These are phyloP conservation scores for Pachyrhynchus sulphureomaculatus DNA, from an alignment of 1,140 invertebrate species.

Conservation along the genomic window DNA sequence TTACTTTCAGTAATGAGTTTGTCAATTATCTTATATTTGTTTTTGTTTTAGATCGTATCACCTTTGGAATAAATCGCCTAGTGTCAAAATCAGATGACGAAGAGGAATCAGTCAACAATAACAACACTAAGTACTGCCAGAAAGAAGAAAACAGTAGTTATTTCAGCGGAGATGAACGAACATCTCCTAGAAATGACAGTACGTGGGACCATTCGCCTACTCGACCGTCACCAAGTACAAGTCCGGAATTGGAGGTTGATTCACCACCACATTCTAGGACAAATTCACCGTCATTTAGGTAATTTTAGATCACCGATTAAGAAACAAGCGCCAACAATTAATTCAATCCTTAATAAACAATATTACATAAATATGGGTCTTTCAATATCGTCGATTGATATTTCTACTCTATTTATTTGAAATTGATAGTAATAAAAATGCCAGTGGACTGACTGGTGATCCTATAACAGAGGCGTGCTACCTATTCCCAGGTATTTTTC, in stretches of 20 bases:
- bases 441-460: too few species aligned
- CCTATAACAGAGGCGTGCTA: too few species aligned
- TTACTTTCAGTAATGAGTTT: too few species aligned
- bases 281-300: constrained; percentile 50
- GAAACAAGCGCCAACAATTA: not conserved
- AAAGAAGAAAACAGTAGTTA: constrained; percentile 37
- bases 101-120: constrained; percentile 53
- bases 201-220: constrained; percentile 52
- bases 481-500: too few species aligned
- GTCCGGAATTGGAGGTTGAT: constrained; percentile 70
- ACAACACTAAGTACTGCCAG: constrained; percentile 42
- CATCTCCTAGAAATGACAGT: constrained; percentile 39
- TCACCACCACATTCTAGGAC: constrained; percentile 60
- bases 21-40: too few species aligned
- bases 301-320: not conserved
- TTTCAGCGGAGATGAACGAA: constrained; percentile 41
- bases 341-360: too few species aligned
- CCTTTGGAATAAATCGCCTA: constrained; percentile 70
- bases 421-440: too few species aligned
- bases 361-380: too few species aligned
- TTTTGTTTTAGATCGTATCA: constrained; percentile 65
- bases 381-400: too few species aligned
- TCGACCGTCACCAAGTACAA: constrained; percentile 57
- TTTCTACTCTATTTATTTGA: too few species aligned
- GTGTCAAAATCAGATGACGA: constrained; percentile 62